Evolutionary conservation across 2,797 vertebrate genomes (phyloP).

Genomic region (Crotalus adamanteus): DNA sequence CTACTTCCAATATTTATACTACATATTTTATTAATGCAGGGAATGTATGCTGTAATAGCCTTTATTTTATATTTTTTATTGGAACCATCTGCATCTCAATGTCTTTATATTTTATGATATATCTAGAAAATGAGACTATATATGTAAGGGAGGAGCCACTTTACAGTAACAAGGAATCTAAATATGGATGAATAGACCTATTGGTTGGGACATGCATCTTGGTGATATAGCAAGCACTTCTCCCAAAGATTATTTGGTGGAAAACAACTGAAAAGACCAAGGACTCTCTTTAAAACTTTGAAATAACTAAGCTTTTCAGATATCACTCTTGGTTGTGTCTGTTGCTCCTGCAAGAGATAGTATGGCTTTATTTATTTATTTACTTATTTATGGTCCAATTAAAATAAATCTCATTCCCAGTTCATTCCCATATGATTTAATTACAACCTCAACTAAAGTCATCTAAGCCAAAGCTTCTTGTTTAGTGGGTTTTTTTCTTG

Average conservation of each 20-base stretch:
- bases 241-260: too few relatives aligned
- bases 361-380: neutral
- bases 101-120: neutral
- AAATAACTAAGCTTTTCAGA: neutral
- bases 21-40: neutral
- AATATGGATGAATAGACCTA: neutral
- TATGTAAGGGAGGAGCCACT: neutral
- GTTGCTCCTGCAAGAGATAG: neutral
- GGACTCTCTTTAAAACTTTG: neutral
- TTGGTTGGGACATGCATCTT: neutral
- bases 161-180: neutral
- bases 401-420: neutral
- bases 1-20: neutral
- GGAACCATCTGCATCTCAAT: neutral
- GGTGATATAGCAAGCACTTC: neutral
- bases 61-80: neutral
- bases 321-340: neutral
- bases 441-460: neutral
- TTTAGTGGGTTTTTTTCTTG: neutral
- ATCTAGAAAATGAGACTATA: neutral
- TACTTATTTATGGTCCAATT: neutral
- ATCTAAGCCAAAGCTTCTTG: neutral
- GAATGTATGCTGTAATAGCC: neutral
- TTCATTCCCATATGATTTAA: neutral
- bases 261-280: neutral